A percentile compares a stretch with the other conserved stretches of the same genome.
These are phyloP conservation scores for Zalophus californianus DNA, from an alignment of 2,797 vertebrate species.

Conservation along the genomic window DNA sequence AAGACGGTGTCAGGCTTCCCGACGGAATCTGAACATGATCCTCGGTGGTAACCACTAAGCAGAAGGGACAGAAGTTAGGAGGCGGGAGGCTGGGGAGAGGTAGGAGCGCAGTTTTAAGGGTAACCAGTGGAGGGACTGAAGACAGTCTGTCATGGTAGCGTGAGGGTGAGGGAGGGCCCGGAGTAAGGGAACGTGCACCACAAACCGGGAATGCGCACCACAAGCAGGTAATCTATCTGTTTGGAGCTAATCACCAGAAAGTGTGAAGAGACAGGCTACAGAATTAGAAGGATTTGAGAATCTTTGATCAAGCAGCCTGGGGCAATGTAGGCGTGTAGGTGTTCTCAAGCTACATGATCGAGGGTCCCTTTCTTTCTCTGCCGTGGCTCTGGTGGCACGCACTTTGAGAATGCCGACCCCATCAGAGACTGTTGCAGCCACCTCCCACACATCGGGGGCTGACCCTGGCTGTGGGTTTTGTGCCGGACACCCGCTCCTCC, in stretches of 20 bases:
- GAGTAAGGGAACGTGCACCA: accelerated
- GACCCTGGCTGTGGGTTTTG: not conserved
- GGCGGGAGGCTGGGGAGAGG: accelerated
- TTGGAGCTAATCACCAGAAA: not conserved
- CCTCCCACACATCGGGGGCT: not conserved
- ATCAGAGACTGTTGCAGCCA: accelerated
- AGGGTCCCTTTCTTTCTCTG: not conserved
- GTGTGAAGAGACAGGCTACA: not conserved
- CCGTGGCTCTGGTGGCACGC: not conserved
- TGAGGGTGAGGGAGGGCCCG: not conserved
- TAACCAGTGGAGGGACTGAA: not conserved
- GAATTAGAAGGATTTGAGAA: too few relatives aligned
- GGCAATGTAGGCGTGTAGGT: accelerated
- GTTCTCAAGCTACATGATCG: accelerated
- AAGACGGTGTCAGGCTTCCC: not conserved
- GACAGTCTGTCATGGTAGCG: accelerated
- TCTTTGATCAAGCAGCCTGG: not conserved
- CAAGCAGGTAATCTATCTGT: accelerated
- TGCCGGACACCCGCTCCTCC: not conserved
- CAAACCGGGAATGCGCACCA: accelerated
- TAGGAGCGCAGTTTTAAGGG: not conserved
- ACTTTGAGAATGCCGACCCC: not conserved
- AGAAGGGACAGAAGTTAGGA: not conserved
- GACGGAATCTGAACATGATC: accelerated
- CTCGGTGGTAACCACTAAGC: accelerated